Evolutionary conservation across 2,113 vertebrate genomes (phyloP).

Genomic region (Phalacrocorax pelagicus): DNA sequence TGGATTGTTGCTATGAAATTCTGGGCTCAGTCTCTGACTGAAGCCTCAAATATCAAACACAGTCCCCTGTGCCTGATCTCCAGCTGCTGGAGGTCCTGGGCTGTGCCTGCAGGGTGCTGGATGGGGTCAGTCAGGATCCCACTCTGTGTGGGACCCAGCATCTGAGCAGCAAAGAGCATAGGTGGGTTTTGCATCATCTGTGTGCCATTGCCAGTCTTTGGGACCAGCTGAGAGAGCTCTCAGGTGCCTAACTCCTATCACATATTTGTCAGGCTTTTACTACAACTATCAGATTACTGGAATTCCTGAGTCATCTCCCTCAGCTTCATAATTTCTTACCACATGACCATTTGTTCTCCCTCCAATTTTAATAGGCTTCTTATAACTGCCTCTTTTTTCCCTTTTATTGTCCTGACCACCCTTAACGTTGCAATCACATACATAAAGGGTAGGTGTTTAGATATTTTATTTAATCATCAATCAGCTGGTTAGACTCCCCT

Average conservation of each 20-base stretch:
- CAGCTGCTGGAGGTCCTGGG: background rate
- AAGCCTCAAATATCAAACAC: background rate
- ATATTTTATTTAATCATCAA: background rate
- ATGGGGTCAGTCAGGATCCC: background rate
- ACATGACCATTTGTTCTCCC: background rate
- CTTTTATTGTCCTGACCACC: background rate
- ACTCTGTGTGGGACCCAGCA: background rate
- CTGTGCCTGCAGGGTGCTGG: background rate
- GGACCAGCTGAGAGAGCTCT: background rate
- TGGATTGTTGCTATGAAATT: constrained; percentile 5
- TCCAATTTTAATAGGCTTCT: background rate
- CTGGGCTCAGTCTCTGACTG: background rate
- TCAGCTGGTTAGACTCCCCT: background rate
- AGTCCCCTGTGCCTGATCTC: background rate
- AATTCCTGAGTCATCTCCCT: background rate
- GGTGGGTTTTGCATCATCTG: background rate
- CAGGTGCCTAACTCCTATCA: background rate
- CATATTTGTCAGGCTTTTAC: background rate
- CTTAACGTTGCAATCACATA: background rate
- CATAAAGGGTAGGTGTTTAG: background rate
- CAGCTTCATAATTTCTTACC: background rate
- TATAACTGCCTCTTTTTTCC: background rate
- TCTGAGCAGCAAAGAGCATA: background rate
- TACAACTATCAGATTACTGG: background rate
- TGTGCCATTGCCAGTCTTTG: background rate